Evolutionary conservation across 2,797 vertebrate genomes (phyloP).

Genomic region (Vireo griseus): DNA sequence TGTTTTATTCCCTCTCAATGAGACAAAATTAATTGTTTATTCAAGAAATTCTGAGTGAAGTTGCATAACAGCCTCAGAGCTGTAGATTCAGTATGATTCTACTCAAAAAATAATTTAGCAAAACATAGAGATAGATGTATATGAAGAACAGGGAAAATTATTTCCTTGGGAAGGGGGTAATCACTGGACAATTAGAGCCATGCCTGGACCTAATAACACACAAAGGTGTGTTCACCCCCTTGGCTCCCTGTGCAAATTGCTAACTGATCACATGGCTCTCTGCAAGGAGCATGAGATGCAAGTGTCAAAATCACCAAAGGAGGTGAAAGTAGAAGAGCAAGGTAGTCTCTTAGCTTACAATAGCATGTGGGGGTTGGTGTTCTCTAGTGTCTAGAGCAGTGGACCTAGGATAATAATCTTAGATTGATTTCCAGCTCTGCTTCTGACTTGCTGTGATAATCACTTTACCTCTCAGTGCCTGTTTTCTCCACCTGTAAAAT

Average conservation of each 20-base stretch:
- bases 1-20: constrained; percentile 1
- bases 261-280: not conserved
- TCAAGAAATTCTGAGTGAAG: constrained; percentile 20
- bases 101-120: not conserved
- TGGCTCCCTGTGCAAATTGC: not conserved
- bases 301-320: constrained; percentile 27
- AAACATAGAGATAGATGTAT: not conserved
- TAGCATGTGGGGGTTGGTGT: constrained; percentile 57
- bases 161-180: not conserved
- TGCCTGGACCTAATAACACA: not conserved
- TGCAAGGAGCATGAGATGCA: constrained; percentile 15
- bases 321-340: constrained; percentile 45
- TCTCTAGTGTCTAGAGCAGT: constrained; percentile 62
- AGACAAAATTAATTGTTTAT: not conserved
- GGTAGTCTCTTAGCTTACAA: constrained; percentile 52
- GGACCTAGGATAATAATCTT: constrained; percentile 56
- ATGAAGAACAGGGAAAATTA: not conserved
- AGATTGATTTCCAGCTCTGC: constrained; percentile 54
- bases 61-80: not conserved
- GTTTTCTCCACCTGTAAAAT: constrained; percentile 59
- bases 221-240: not conserved
- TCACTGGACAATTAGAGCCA: not conserved
- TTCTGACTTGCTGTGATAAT: constrained; percentile 50
- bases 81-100: not conserved
- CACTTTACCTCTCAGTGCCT: constrained; percentile 51